phyloP scores from a whole-genome alignment of 2,797 vertebrate species.

The Triplophysa bombifrons region DNA sequence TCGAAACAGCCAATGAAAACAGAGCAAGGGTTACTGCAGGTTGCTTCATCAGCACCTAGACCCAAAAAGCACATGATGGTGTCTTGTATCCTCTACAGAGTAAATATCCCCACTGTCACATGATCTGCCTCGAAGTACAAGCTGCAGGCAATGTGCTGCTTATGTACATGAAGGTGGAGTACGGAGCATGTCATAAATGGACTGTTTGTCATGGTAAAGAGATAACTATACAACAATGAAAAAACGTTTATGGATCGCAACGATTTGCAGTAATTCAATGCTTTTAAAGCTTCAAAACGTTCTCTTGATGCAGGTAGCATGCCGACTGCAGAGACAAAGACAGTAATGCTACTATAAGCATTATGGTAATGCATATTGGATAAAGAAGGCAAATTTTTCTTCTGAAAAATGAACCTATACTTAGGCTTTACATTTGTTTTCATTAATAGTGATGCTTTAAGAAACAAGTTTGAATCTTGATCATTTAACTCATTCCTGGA shows the following conservation, averaged over 20 bases:
- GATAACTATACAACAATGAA: neutral
- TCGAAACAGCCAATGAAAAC: conserved; percentile 39
- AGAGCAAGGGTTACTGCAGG: conserved; percentile 59
- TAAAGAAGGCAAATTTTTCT: no score
- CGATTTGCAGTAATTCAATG: no score
- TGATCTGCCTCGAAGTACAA: neutral
- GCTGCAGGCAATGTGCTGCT: neutral
- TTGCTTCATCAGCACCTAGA: conserved; percentile 15
- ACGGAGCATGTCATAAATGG: neutral
- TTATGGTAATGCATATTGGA: no score
- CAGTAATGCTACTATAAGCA: no score
- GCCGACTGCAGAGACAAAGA: no score
- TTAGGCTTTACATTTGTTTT: no score
- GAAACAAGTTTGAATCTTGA: neutral
- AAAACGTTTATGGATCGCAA: no score
- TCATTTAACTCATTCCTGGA: neutral
- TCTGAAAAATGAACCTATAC: no score
- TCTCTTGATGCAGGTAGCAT: no score
- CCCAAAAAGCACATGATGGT: conserved; percentile 10
- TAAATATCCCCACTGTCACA: conserved; percentile 21
- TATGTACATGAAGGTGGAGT: neutral
- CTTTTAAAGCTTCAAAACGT: no score
- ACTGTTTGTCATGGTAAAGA: neutral
- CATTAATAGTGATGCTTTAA: no score
- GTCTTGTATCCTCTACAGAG: neutral